Evolutionary conservation across 1,140 invertebrate species (phyloP), one percentile per base, ranked within the genome.

Genomic region (Neodiprion lecontei): DNA sequence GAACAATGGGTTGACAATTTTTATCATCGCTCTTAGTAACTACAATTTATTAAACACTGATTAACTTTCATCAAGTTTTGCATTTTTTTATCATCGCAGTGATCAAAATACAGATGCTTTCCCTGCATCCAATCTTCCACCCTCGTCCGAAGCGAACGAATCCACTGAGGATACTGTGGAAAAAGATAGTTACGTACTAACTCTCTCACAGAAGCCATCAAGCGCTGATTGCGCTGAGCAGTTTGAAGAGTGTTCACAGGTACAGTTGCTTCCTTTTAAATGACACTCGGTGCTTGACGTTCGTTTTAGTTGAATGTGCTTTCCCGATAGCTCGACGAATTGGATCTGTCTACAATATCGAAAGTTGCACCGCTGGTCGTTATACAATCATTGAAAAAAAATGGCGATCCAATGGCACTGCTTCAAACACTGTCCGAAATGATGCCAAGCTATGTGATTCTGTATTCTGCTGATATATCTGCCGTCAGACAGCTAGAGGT

Each of bases 391-490:
- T 93, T 95, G 75, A 95, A 95, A 86, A 93, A 92, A 79, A 88
- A 90, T 14, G 91, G 92, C n/a, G 92, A 94, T 81, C 87, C 91
- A 48, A 91, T 93, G 81, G 92, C 91, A 1, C 82, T 96, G 61
- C 91, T 92, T 77, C 88, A 90, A 73, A 92, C 91, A 7, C 88
- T 97, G 67, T 88, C 91, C 61, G 89, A 91, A 40, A 80, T 96
- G 7, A 89, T 92, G 74, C 97, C 97, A 0, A 91, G 92, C 78
- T 97, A 95, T 87, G 91, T 99, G 1, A 91, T 99, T 73, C 91
- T 99, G 87, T 99, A 99, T 87, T 96, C 98, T 84, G 92, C 92
- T 69, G 95, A 98, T 86, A 92, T 99, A 74, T 91, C 93, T 8
- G 93, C 95, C 70, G 93, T 99, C 3, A 88, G 97, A 50, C 96